Percentiles rank a stretch among this genome's conserved stretches.
phyloP scores from a whole-genome alignment of 92 coral and sea anemone genomes.

The Anthopleura xanthogrammica region DNA sequence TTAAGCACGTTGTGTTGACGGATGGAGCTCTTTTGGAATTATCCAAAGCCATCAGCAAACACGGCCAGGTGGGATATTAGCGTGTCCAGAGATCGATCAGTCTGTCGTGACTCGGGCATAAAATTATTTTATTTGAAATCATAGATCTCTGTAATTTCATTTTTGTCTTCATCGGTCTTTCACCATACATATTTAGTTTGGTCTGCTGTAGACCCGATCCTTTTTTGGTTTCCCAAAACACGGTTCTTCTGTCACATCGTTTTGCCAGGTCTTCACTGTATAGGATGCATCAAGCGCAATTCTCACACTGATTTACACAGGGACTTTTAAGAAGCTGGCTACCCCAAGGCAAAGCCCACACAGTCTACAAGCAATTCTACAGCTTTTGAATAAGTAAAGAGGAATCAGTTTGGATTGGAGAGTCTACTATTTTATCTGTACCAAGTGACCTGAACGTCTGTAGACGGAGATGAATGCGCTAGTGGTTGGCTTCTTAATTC shows the following conservation, averaged over 20 bases:
- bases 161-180: slow-evolving; percentile 17
- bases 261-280: slow-evolving; percentile 12
- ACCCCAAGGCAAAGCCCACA: slow-evolving; percentile 12
- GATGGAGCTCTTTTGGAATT: slow-evolving; percentile 43
- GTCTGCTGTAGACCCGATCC: slow-evolving; percentile 17
- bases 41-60: slow-evolving; percentile 47
- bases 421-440: slow-evolving; percentile 13
- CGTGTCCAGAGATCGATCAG: slow-evolving; percentile 24
- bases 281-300: slow-evolving; percentile 10
- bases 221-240: slow-evolving; percentile 23
- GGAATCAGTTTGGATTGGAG: slow-evolving; percentile 20
- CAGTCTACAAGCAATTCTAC: slow-evolving; percentile 16
- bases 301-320: slow-evolving; percentile 15
- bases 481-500: slow-evolving; percentile 7
- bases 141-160: slow-evolving; percentile 17
- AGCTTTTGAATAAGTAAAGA: slow-evolving; percentile 13
- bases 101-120: slow-evolving; percentile 38
- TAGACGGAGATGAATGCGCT: slow-evolving; percentile 30
- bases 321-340: slow-evolving; percentile 19
- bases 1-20: slow-evolving; percentile 44
- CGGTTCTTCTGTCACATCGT: slow-evolving; percentile 9
- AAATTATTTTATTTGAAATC: slow-evolving; percentile 31
- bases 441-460: slow-evolving; percentile 11
- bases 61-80: slow-evolving; percentile 40
- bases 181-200: slow-evolving; percentile 20